phyloP scores from a whole-genome alignment of 2,797 vertebrate genomes.

The Scleropages formosus region DNA sequence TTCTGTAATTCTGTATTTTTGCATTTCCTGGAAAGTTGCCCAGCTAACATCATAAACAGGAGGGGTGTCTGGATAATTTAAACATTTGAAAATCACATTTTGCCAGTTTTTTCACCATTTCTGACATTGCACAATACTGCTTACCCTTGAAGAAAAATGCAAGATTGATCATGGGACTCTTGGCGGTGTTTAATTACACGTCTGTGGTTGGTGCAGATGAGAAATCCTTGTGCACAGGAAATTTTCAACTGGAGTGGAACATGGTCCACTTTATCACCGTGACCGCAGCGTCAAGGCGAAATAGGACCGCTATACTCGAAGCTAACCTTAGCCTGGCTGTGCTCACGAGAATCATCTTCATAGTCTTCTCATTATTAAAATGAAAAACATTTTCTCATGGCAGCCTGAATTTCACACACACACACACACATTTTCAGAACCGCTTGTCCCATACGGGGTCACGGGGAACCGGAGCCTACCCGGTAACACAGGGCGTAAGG shows the following conservation, averaged over 20 bases:
- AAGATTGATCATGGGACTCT: constrained; percentile 24
- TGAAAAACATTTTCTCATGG: too few species aligned
- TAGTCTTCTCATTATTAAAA: too few species aligned
- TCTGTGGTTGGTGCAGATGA: constrained; percentile 8
- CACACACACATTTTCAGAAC: too few species aligned
- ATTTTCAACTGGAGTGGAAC: constrained; percentile 15
- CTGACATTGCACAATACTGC: not conserved
- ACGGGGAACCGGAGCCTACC: too few species aligned
- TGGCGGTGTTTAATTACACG: constrained; percentile 25
- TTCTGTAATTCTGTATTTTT: not conserved
- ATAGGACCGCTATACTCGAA: not conserved
- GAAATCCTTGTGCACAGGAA: not conserved
- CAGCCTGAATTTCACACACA: too few species aligned
- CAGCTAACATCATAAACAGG: constrained; percentile 18
- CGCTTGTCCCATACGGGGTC: too few species aligned
- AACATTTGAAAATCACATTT: constrained; percentile 21
- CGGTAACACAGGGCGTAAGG: too few species aligned
- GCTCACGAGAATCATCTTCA: too few species aligned
- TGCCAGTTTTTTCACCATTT: not conserved
- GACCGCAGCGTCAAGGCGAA: not conserved
- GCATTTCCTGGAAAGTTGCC: not conserved
- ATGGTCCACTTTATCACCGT: not conserved
- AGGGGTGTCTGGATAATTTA: constrained; percentile 18
- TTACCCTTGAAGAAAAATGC: constrained; percentile 7
- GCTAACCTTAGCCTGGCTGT: too few species aligned